Conservation (phyloP, 2,113 vertebrate genomes). For the Labrus mixtus region DNA sequence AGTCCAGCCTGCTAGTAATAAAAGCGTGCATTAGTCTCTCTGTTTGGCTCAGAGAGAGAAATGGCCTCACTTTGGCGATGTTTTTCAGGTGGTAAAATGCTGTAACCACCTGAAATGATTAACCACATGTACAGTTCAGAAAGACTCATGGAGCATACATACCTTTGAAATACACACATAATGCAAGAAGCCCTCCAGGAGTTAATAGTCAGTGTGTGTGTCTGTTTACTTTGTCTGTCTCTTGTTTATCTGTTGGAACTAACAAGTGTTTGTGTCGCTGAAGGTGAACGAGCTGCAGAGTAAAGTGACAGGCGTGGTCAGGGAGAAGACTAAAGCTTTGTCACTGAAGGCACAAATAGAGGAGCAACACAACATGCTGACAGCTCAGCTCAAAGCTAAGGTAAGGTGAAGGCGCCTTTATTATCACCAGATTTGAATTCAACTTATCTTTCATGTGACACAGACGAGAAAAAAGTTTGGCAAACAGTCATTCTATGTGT, state of each 20-base stretch:
- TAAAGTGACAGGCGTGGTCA: slow-evolving; percentile 47
- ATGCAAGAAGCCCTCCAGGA: too few relatives aligned
- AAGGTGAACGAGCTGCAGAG: slow-evolving; percentile 72
- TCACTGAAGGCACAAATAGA: slow-evolving; percentile 80
- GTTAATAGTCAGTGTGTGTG: too few relatives aligned
- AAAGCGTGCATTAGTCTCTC: too few relatives aligned
- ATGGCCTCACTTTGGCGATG: too few relatives aligned
- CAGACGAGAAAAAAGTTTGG: too few relatives aligned
- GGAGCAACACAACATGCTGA: slow-evolving; percentile 76
- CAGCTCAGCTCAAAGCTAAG: slow-evolving; percentile 81
- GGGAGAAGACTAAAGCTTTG: slow-evolving; percentile 47
- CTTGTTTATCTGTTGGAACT: neutral
- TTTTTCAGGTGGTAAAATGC: too few relatives aligned
- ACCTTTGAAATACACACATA: neutral
- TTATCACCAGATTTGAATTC: too few relatives aligned
- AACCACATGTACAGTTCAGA: neutral
- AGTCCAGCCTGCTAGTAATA: too few relatives aligned
- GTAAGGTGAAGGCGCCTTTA: slow-evolving; percentile 51
- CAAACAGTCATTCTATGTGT: too few relatives aligned
- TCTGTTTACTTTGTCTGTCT: neutral
- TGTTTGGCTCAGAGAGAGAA: too few relatives aligned
- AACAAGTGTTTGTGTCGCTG: slow-evolving; percentile 28
- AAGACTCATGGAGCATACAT: neutral
- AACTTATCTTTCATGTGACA: too few relatives aligned
- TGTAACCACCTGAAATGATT: too few relatives aligned